phyloP scores from a whole-genome alignment of 2,113 vertebrate species.

The Serranochromis macrocephalus region DNA sequence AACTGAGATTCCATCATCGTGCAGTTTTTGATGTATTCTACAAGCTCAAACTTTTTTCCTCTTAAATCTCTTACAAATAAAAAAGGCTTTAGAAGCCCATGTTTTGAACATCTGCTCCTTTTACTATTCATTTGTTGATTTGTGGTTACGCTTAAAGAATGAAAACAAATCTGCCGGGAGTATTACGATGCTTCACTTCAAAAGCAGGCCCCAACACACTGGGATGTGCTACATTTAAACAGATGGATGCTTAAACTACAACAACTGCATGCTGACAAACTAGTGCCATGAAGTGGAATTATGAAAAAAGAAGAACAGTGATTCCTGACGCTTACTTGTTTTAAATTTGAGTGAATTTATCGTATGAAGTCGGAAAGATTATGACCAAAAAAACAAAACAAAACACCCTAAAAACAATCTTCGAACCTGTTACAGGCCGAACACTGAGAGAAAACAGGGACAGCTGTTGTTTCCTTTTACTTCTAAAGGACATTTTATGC shows the following conservation, averaged over 20 bases:
- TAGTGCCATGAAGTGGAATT: fast-evolving
- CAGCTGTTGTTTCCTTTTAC: not conserved
- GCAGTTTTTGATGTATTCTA: not conserved
- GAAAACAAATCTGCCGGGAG: not conserved
- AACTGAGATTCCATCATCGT: not conserved
- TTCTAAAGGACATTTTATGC: not conserved
- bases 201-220: not conserved
- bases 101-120: constrained; percentile 34
- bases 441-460: not conserved
- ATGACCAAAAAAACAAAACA: not conserved
- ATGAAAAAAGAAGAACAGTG: not conserved
- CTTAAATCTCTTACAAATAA: constrained; percentile 14
- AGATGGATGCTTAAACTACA: not conserved
- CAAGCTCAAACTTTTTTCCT: not conserved
- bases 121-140: not conserved
- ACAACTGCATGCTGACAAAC: not conserved
- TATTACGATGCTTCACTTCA: not conserved
- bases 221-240: not conserved
- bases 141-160: not conserved
- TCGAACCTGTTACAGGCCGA: fast-evolving
- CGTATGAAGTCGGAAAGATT: fast-evolving
- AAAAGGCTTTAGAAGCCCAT: not conserved
- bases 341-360: not conserved
- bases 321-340: not conserved
- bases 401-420: not conserved